These are phyloP conservation scores for Baccha elongata DNA, from an alignment of 2,888 invertebrate genomes.

Conservation along the genomic window DNA sequence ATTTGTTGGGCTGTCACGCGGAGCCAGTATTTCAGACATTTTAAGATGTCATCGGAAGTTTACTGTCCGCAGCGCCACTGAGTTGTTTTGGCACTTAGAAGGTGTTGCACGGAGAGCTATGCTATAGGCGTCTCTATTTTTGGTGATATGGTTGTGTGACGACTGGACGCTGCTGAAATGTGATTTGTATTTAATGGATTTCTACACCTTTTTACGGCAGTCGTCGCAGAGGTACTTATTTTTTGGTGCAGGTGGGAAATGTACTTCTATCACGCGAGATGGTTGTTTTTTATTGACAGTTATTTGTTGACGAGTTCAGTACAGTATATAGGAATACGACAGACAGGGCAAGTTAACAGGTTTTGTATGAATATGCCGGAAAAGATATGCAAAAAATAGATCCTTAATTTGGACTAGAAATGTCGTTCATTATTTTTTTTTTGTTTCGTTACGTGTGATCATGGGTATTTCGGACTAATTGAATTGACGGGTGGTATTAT, in stretches of 20 bases:
- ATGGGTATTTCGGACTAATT: not conserved
- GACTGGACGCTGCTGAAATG: constrained; percentile 64
- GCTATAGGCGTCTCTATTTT: constrained; percentile 40
- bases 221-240: constrained; percentile 50
- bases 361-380: constrained; percentile 57
- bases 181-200: constrained; percentile 73
- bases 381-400: constrained; percentile 38
- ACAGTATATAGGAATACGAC: not conserved
- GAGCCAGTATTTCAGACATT: constrained; percentile 32
- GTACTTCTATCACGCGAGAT: constrained; percentile 4
- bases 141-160: constrained; percentile 46
- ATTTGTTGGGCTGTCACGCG: constrained; percentile 53
- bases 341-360: constrained; percentile 31
- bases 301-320: constrained; percentile 28
- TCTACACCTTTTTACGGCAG: constrained; percentile 65
- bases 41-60: constrained; percentile 72
- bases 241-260: constrained; percentile 67
- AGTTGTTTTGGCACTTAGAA: constrained; percentile 60
- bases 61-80: constrained; percentile 62
- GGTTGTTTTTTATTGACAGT: constrained; percentile 15
- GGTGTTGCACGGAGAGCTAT: constrained; percentile 42
- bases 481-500: too few relatives aligned
- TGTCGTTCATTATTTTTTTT: constrained; percentile 18
- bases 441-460: not conserved
- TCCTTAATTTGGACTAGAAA: constrained; percentile 1